Evolutionary conservation across 2,113 vertebrate species (phyloP).

Genomic region (Oxyruncus cristatus): DNA sequence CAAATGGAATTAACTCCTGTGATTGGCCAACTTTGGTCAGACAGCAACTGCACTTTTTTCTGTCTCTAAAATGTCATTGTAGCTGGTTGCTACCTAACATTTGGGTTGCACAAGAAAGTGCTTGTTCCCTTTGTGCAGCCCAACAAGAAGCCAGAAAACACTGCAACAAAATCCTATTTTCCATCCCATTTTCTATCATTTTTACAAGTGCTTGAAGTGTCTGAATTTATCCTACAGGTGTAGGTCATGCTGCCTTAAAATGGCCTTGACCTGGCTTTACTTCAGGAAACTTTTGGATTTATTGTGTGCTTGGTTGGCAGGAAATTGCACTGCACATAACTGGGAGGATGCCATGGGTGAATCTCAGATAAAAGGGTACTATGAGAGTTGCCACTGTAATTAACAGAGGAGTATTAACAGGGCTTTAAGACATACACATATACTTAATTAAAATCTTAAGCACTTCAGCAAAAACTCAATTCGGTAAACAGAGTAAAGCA

Average conservation of each 20-base stretch:
- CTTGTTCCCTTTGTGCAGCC: not conserved
- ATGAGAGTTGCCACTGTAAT: not conserved
- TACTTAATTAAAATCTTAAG: not conserved
- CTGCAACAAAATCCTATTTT: not conserved
- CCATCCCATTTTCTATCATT: not conserved
- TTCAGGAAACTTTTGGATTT: not conserved
- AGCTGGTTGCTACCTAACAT: not conserved
- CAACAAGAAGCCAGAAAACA: not conserved
- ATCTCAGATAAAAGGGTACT: not conserved
- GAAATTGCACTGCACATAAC: fast-evolving
- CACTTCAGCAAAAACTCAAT: not conserved
- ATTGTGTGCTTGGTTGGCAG: not conserved
- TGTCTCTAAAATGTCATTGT: not conserved
- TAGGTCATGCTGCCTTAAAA: not conserved
- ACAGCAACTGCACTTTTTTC: not conserved
- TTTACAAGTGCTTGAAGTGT: not conserved
- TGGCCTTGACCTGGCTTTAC: not conserved
- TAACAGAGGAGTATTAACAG: not conserved
- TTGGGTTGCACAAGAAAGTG: not conserved
- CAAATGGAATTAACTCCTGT: not conserved
- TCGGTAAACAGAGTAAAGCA: not conserved
- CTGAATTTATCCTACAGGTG: not conserved
- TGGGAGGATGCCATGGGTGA: not conserved
- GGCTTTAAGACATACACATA: not conserved
- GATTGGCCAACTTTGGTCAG: not conserved